These are phyloP conservation scores for Adelges cooleyi DNA, from an alignment of 1,140 invertebrate genomes.

Conservation along the genomic window DNA sequence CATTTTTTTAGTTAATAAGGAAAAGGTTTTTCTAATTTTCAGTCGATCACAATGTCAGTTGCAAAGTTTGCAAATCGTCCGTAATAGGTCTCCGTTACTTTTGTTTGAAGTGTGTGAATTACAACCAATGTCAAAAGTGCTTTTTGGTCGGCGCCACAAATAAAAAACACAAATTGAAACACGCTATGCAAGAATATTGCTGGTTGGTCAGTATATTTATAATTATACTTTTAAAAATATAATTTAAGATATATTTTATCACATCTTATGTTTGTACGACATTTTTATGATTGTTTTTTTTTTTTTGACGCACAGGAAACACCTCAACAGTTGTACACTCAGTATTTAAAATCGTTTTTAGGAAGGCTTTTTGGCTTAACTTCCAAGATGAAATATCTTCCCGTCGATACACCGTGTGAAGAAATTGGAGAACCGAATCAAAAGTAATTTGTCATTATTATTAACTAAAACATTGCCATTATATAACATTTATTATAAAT, in stretches of 20 bases:
- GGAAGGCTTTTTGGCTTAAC: conserved; percentile 19
- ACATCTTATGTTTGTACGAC: too few relatives aligned
- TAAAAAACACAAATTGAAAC: conserved; percentile 60
- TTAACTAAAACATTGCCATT: too few relatives aligned
- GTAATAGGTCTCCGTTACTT: conserved; percentile 51
- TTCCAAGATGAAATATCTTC: conserved; percentile 17
- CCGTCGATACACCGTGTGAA: conserved; percentile 1
- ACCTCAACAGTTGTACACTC: conserved; percentile 11
- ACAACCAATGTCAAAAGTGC: conserved; percentile 68
- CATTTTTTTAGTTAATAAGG: too few relatives aligned
- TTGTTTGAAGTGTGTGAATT: conserved; percentile 61
- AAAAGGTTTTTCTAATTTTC: conserved; percentile 35
- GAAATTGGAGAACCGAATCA: background rate
- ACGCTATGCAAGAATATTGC: conserved; percentile 68
- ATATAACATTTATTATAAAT: too few relatives aligned
- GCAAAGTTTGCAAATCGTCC: conserved; percentile 45
- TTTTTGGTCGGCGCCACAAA: conserved; percentile 60
- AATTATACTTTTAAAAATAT: background rate
- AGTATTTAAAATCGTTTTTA: conserved; percentile 18
- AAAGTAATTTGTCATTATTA: conserved; percentile 10
- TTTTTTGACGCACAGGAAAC: conserved; percentile 23
- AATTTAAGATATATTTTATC: too few relatives aligned
- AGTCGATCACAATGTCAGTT: conserved; percentile 47
- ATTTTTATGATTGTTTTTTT: background rate
- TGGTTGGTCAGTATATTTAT: conserved; percentile 39